Evolutionary conservation across 2,888 invertebrate species (phyloP).

Genomic region (Hydrotaea diabolus): DNA sequence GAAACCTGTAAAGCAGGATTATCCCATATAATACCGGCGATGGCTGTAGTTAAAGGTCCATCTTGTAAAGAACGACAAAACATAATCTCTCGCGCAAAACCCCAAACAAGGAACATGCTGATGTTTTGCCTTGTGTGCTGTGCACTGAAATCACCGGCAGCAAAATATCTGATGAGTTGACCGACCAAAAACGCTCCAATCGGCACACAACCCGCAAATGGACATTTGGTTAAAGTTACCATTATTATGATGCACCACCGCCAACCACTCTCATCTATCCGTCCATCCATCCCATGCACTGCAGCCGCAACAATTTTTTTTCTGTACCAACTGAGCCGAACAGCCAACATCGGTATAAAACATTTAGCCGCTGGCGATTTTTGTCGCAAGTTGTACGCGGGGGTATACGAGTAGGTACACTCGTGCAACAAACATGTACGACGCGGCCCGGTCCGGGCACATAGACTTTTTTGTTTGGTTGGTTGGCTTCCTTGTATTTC

Average conservation of each 20-base stretch:
- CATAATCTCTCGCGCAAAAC: not conserved
- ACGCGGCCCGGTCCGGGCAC: constrained; percentile 8
- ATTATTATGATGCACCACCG: constrained; percentile 61
- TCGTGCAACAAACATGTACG: constrained; percentile 24
- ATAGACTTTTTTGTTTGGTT: constrained; percentile 73
- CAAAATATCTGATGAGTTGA: constrained; percentile 55
- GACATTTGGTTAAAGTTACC: constrained; percentile 62
- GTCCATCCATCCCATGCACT: constrained; percentile 5
- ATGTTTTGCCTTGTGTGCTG: constrained; percentile 43
- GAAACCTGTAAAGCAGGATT: constrained; percentile 52
- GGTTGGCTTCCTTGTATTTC: constrained; percentile 61
- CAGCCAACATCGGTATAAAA: constrained; percentile 63
- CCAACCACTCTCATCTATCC: constrained; percentile 58
- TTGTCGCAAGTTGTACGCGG: constrained; percentile 70
- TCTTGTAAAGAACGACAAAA: constrained; percentile 60
- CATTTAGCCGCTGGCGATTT: constrained; percentile 70
- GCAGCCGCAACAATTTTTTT: constrained; percentile 1
- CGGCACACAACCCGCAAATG: not conserved
- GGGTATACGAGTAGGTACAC: constrained; percentile 42
- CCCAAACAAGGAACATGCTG: constrained; percentile 21
- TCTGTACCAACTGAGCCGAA: constrained; percentile 2
- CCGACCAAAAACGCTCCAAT: constrained; percentile 25
- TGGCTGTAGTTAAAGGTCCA: constrained; percentile 52
- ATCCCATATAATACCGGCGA: constrained; percentile 19
- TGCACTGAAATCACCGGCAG: constrained; percentile 64